Evolutionary conservation across 2,113 vertebrate species (phyloP).

Genomic region (Erpornis zantholeuca): DNA sequence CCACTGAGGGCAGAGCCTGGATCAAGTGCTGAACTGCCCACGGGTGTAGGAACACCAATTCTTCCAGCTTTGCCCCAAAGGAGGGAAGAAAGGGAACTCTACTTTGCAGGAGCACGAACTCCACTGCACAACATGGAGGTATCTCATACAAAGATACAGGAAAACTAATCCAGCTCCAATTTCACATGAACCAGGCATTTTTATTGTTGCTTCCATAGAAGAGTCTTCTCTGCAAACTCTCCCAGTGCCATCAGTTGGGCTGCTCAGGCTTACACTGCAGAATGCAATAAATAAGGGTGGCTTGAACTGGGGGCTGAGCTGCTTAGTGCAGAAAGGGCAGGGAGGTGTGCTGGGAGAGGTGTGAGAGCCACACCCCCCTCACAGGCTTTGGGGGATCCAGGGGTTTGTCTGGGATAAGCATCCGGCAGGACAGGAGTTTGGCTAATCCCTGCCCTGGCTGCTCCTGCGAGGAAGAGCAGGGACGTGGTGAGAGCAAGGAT

Average conservation of each 20-base stretch:
- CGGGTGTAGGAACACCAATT: background rate
- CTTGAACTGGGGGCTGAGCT: background rate
- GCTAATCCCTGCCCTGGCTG: background rate
- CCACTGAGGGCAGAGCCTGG: background rate
- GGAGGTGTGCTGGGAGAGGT: background rate
- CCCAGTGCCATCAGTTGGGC: background rate
- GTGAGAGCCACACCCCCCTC: too few species aligned
- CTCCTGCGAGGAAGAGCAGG: background rate
- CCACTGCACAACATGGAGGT: background rate
- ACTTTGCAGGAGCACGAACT: background rate
- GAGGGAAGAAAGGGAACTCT: background rate
- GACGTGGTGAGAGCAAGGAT: accelerated
- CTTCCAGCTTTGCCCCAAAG: background rate
- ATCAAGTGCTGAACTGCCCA: background rate
- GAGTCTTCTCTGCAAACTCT: background rate
- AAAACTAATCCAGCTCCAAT: background rate
- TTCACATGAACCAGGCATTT: background rate
- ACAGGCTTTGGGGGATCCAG: background rate
- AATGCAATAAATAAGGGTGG: background rate
- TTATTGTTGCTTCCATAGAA: accelerated
- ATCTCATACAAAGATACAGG: background rate
- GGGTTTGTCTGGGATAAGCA: background rate
- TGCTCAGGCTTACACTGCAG: accelerated
- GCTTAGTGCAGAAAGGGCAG: background rate
- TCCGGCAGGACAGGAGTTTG: background rate